phyloP scores from a whole-genome alignment of 1,140 invertebrate species.

The Coboldia fuscipes region DNA sequence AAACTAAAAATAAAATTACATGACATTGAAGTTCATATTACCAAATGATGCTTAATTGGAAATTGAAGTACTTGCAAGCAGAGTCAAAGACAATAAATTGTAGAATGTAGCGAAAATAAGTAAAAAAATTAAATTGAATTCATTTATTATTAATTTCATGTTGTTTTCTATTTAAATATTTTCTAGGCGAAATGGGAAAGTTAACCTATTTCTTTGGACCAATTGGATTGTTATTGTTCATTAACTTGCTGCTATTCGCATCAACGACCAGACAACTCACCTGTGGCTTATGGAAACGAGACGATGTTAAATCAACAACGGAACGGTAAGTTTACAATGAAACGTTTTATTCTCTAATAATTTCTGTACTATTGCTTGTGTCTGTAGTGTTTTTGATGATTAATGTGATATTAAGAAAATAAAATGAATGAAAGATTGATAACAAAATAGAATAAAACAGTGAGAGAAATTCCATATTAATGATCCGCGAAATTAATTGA shows the following conservation, averaged over 20 bases:
- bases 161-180: too few species aligned
- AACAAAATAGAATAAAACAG: neutral
- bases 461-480: neutral
- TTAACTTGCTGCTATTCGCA: constrained; percentile 56
- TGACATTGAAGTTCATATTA: too few species aligned
- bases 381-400: constrained; percentile 4
- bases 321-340: constrained; percentile 34
- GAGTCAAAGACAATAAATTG: too few species aligned
- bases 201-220: constrained; percentile 66
- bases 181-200: constrained; percentile 51
- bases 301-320: constrained; percentile 67
- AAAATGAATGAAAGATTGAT: constrained; percentile 4
- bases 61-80: too few species aligned
- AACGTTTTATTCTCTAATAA: neutral
- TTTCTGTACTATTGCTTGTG: constrained; percentile 1
- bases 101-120: too few species aligned
- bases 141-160: too few species aligned
- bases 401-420: neutral
- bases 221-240: constrained; percentile 46
- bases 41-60: too few species aligned
- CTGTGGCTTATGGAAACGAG: constrained; percentile 66
- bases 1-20: too few species aligned
- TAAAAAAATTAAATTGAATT: too few species aligned
- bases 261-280: constrained; percentile 64
- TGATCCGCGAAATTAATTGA: constrained; percentile 1